These are phyloP conservation scores for Oreochromis grahami DNA, from an alignment of 2,797 vertebrate species.

Conservation along the genomic window DNA sequence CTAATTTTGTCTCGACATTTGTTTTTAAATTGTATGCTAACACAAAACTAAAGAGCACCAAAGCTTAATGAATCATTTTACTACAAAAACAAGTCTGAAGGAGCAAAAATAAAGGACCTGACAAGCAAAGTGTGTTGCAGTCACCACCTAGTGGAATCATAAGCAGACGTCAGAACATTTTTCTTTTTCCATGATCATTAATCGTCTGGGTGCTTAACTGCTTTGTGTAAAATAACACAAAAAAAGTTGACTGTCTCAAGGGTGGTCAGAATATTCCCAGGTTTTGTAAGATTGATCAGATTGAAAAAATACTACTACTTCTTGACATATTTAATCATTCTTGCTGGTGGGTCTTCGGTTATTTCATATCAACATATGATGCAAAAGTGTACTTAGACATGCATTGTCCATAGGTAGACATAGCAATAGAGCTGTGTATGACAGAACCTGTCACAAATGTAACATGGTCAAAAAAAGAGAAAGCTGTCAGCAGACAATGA, in stretches of 20 bases:
- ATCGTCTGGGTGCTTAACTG: not conserved
- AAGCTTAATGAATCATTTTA: not conserved
- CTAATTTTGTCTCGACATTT: not conserved
- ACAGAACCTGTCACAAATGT: not conserved
- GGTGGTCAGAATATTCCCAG: not conserved
- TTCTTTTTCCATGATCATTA: not conserved
- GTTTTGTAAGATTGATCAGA: not conserved
- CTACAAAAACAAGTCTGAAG: not conserved
- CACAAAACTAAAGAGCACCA: not conserved
- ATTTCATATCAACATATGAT: not conserved
- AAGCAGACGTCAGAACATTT: not conserved
- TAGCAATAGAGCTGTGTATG: not conserved
- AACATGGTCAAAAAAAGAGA: not conserved
- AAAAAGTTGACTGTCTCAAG: not conserved
- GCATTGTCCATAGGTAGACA: not conserved
- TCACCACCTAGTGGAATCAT: not conserved
- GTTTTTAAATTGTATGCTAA: not conserved
- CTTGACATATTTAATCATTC: not conserved
- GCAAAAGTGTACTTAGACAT: not conserved
- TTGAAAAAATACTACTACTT: not conserved
- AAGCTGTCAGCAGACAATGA: not conserved
- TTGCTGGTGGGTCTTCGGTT: not conserved
- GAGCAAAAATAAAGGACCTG: not conserved
- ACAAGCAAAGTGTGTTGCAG: not conserved
- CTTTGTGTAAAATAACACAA: not conserved